Base-by-base conservation (phyloP, 2,888 invertebrate species). In the Brachypalpus laphriformis region DNA sequence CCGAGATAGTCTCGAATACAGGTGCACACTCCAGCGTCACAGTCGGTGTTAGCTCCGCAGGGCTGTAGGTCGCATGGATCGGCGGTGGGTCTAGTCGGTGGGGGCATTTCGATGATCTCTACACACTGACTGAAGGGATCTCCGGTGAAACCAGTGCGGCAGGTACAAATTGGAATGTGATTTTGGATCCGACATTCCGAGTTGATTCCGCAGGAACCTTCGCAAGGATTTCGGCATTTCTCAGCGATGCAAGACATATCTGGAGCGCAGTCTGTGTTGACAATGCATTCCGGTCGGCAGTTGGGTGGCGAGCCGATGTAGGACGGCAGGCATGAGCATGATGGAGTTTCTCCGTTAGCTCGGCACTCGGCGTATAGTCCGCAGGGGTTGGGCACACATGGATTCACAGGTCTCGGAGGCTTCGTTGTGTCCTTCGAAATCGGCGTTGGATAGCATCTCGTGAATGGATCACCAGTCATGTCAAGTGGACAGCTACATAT, bases 381-480 rank as follows among this genome's bases (percentile, higher is more conserved):
- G 88, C 96, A 96, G 0, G 95, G 95, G 37, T 94, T 95, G 65
- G 95, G 96, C 49, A 94, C 93, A 90, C 97, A 97, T 9, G 95
- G 95, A 88, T 94, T 94, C 59, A 88, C 87, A 16, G 88, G 87
- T 86, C 86, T 86, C 78, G 87, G 77, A 37, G 3, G n/a, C n/a
- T n/a, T n/a, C n/a, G n/a, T n/a, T n/a, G n/a, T n/a, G n/a, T n/a
- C n/a, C n/a, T n/a, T n/a, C n/a, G n/a, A 88, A 5, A 87, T 87
- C 0, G 90, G 91, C 18, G 89, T 88, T 89, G 94, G 94, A 81
- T 94, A 93, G 89, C 97, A 97, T 90, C 95, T 94, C 42, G 94
- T 94, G 89, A 96, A 96, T 87, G 96, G 96, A 94, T 97, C 96
- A 9, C 97, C 97, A 1, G 95, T 96, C 91, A 94, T 94, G 25